Evolutionary conservation across 2,797 vertebrate genomes (phyloP).

Genomic region (Diplodus puntazzo): DNA sequence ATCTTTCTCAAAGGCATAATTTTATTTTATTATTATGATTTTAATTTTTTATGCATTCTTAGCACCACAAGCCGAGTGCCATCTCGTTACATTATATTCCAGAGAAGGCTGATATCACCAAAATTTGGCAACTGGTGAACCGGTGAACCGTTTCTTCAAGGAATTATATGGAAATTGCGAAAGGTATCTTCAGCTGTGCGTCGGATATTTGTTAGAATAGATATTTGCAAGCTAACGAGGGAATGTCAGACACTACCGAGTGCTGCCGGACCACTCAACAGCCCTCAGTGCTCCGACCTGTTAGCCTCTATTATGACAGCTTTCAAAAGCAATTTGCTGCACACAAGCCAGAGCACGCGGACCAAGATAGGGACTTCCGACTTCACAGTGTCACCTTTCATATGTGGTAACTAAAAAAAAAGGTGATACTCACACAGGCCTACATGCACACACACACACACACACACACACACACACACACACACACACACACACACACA

Average conservation of each 20-base stretch:
- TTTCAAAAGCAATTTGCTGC: constrained; percentile 57
- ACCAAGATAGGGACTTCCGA: constrained; percentile 61
- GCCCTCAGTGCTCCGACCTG: background rate
- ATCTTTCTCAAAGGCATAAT: too few species aligned
- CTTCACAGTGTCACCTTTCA: constrained; percentile 67
- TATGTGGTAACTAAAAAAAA: constrained; percentile 40
- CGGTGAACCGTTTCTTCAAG: background rate
- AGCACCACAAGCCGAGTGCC: too few species aligned
- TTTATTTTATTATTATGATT: too few species aligned
- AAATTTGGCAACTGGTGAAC: too few species aligned
- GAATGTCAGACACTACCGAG: constrained; percentile 10
- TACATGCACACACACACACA: background rate
- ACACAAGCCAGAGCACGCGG: constrained; percentile 35
- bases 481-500: constrained; percentile 21
- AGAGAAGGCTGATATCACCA: too few species aligned
- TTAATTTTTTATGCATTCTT: too few species aligned
- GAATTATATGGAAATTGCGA: background rate
- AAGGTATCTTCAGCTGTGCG: background rate
- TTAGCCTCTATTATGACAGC: constrained; percentile 37
- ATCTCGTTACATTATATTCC: too few species aligned
- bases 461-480: background rate
- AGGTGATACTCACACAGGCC: constrained; percentile 15
- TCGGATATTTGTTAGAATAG: background rate
- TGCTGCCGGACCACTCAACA: constrained; percentile 13
- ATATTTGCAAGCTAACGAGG: background rate